Percentiles rank a stretch among this genome's conserved stretches.
Conservation (phyloP, 2,113 vertebrate species). For the Odocoileus virginianus region DNA sequence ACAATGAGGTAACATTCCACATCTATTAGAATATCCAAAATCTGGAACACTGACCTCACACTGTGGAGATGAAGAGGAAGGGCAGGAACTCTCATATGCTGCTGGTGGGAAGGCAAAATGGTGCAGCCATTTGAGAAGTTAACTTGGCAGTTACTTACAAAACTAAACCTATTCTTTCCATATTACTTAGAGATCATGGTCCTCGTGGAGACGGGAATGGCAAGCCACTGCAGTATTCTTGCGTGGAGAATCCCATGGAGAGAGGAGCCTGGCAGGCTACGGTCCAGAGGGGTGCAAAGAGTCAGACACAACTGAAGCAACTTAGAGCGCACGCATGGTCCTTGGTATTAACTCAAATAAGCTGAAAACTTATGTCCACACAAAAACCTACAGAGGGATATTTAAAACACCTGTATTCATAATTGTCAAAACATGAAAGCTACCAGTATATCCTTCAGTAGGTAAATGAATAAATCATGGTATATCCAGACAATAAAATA, state of each 20-base stretch:
- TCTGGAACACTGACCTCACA: neutral
- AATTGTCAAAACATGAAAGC: neutral
- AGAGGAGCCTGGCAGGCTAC: neutral
- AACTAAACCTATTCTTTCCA: neutral
- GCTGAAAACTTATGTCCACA: neutral
- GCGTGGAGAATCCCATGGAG: neutral
- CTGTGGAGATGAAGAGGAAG: neutral
- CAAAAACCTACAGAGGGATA: neutral
- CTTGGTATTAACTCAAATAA: neutral
- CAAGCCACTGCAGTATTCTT: neutral
- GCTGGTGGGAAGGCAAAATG: neutral
- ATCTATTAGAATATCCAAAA: neutral
- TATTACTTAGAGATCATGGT: neutral
- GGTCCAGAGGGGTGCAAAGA: neutral
- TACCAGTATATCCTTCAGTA: neutral
- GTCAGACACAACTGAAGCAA: neutral
- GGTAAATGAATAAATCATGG: neutral
- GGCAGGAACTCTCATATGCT: neutral
- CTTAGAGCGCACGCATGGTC: neutral
- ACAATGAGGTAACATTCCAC: neutral
- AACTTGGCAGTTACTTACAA: neutral
- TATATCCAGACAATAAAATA: neutral
- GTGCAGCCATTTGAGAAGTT: neutral
- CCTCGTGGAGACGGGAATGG: neutral
- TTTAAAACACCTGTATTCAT: neutral